phyloP scores from a whole-genome alignment of 2,888 invertebrate genomes.

The Apamea crenata region DNA sequence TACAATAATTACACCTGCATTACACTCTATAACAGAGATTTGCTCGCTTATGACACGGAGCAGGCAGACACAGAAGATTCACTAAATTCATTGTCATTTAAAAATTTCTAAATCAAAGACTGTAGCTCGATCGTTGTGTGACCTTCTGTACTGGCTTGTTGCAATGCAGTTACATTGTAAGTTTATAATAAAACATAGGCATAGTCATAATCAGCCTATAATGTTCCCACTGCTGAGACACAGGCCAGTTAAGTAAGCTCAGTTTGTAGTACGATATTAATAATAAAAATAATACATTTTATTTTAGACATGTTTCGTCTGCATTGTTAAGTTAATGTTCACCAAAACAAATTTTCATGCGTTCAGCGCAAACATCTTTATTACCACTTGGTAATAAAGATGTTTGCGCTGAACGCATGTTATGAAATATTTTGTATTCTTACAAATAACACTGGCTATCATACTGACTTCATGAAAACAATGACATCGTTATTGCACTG shows the following conservation, averaged over 20 bases:
- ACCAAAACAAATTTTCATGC: not conserved
- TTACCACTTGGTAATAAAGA: too few species aligned
- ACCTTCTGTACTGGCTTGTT: too few species aligned
- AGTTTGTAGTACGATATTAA: not conserved
- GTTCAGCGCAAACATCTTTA: too few species aligned
- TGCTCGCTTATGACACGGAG: constrained; percentile 1
- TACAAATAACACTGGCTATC: not conserved
- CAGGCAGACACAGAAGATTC: constrained; percentile 11
- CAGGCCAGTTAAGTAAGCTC: too few species aligned
- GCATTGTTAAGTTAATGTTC: not conserved
- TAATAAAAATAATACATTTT: not conserved
- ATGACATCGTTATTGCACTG: too few species aligned
- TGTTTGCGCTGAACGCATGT: not conserved
- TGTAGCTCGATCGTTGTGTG: not conserved
- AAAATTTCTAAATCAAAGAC: not conserved
- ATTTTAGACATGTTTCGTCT: not conserved
- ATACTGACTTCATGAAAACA: not conserved
- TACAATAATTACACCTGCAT: constrained; percentile 60
- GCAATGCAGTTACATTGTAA: not conserved
- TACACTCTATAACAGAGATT: constrained; percentile 46
- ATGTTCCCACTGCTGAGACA: too few species aligned
- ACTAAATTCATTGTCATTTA: not conserved
- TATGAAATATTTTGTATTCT: not conserved
- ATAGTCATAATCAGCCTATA: too few species aligned
- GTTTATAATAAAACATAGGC: not conserved